Evolutionary conservation across 2,113 vertebrate genomes (phyloP), one percentile per base, ranked within the genome.

Genomic region (Oenanthe melanoleuca): DNA sequence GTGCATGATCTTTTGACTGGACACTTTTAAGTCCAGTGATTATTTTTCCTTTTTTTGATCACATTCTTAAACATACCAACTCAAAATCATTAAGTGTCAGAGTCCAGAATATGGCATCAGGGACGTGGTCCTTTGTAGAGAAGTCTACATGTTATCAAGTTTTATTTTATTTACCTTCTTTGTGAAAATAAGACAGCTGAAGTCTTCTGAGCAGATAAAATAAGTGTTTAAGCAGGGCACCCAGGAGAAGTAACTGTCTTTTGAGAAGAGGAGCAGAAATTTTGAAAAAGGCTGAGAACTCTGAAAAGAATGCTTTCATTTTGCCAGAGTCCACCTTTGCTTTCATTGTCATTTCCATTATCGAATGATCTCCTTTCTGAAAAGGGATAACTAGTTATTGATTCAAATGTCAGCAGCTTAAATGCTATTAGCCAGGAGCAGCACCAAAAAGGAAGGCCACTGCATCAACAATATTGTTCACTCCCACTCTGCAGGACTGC

Each of bases 291-390:
- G 50, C 34, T 73, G 64, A 88, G 49, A 55, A 77, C 34, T 78
- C 26, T 66, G 22, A 73, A 66, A 94, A 70, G 33, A 94, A 92
- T 25, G 31, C 38, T 77, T 91, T 69, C 4, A 4, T 85, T 90
- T 80, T 82, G 60, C 57, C 52, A 57, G 44, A 93, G 33, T 92
- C 66, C 78, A 83, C 60, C 77, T 91, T 61, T 61, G 67, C 49
- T 80, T 91, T 80, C 56, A 75, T 93, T 94, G 93, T 80, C 88
- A 83, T 95, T 95, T 96, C 92, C 92, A 82, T 93, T 93, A 86
- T 66, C 18, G 2, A 97, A 91, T 83, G 18, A 67, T 92, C 77
- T 92, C 63, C 55, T 53, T 94, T 93, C 81, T 91, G 82, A 89
- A 94, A 86, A 89, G 16, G 64, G 67, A 78, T 84, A 94, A 95